A percentile compares a stretch with the other conserved stretches of the same genome.
These are phyloP conservation scores for Daphoenositta chrysoptera DNA, from an alignment of 2,113 vertebrate genomes.

Conservation along the genomic window DNA sequence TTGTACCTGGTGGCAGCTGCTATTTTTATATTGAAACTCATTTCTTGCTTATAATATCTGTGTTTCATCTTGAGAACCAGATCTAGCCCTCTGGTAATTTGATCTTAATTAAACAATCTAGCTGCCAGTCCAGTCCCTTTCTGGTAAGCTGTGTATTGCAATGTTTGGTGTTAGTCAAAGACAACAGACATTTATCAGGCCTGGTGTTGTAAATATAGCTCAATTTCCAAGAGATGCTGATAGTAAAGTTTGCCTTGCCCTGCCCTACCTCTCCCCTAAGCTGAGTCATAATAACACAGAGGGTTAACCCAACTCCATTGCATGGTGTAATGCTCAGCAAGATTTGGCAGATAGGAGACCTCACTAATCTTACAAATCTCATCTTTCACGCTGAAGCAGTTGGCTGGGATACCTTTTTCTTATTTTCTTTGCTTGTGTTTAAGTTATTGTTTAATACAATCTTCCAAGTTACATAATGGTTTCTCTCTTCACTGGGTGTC, in stretches of 20 bases:
- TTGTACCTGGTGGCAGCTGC: conserved; percentile 18
- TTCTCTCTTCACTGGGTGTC: neutral
- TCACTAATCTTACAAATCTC: neutral
- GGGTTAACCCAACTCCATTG: neutral
- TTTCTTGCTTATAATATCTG: neutral
- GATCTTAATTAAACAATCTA: conserved; percentile 52
- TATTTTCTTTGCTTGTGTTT: neutral
- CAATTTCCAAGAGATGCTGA: conserved; percentile 25
- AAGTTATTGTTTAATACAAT: neutral
- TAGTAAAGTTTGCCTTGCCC: conserved; percentile 48
- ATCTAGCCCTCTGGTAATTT: conserved; percentile 46
- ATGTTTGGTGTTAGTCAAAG: conserved; percentile 51
- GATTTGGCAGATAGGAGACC: conserved; percentile 46
- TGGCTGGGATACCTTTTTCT: neutral
- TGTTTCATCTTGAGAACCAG: conserved; percentile 39
- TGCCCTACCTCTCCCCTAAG: conserved; percentile 42
- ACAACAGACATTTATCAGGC: conserved; percentile 10
- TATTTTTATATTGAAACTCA: conserved; percentile 38
- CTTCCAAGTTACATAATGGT: conserved; percentile 32
- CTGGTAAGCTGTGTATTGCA: conserved; percentile 22
- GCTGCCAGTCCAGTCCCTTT: conserved; percentile 27
- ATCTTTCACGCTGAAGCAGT: neutral
- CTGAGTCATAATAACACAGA: conserved; percentile 29
- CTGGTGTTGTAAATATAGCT: conserved; percentile 35
- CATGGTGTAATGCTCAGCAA: conserved; percentile 35